Conservation (phyloP, 2,113 vertebrate genomes). For the Procavia capensis region DNA sequence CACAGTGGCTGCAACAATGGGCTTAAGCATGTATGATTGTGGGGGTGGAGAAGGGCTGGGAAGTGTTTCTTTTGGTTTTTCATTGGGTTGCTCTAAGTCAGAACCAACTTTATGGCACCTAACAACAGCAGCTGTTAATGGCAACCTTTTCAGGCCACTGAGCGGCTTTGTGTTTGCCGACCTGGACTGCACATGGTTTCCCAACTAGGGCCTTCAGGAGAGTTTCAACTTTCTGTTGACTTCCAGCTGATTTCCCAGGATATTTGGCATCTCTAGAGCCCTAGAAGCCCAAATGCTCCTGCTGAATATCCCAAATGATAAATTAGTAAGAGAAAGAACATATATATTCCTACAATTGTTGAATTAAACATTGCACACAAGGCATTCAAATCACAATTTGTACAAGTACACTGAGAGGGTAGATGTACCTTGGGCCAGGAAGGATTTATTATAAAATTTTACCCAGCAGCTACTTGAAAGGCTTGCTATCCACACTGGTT, state of each 20-base stretch:
- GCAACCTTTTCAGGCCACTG: neutral
- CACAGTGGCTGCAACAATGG: no score
- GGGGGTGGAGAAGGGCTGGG: no score
- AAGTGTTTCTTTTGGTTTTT: no score
- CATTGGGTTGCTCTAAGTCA: no score
- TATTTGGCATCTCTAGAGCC: neutral
- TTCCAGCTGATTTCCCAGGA: neutral
- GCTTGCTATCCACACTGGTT: neutral
- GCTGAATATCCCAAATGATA: neutral
- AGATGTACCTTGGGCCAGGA: neutral
- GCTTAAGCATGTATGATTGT: no score
- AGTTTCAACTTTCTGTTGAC: neutral
- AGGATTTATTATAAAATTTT: neutral
- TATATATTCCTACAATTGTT: neutral
- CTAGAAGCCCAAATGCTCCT: neutral
- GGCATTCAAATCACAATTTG: neutral
- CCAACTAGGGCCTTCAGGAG: neutral
- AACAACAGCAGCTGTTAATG: neutral
- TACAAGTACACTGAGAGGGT: neutral
- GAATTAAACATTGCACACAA: neutral
- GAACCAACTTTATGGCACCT: no score
- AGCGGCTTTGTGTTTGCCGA: neutral
- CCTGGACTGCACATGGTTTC: neutral
- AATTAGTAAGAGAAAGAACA: neutral
- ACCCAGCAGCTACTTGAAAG: neutral